Conservation (phyloP, 2,888 invertebrate species). For the Phortica magna region DNA sequence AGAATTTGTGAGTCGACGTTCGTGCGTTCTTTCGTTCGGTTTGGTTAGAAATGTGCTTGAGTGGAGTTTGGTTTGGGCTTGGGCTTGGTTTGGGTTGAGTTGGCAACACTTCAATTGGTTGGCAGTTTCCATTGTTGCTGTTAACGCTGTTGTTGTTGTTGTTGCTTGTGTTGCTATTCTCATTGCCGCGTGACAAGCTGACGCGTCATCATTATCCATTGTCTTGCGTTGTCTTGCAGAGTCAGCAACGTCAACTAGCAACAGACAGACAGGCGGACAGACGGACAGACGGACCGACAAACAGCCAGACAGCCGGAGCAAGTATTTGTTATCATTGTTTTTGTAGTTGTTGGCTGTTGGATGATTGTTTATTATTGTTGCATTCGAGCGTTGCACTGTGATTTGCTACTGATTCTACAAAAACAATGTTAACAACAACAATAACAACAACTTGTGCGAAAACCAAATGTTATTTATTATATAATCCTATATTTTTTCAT, state of each 20-base stretch:
- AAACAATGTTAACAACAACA: not conserved
- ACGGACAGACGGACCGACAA: not conserved
- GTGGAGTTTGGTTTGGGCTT: too few relatives aligned
- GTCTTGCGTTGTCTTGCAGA: constrained; percentile 48
- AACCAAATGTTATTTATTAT: too few relatives aligned
- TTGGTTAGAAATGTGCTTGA: not conserved
- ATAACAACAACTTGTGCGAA: not conserved
- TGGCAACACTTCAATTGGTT: constrained; percentile 18
- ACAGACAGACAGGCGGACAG: not conserved
- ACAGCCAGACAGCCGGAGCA: not conserved
- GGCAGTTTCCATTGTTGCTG: constrained; percentile 14
- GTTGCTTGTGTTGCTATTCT: constrained; percentile 44
- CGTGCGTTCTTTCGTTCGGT: not conserved
- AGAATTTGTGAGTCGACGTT: not conserved
- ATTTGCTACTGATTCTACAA: not conserved
- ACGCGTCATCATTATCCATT: constrained; percentile 69
- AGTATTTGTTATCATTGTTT: not conserved
- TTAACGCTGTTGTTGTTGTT: constrained; percentile 20
- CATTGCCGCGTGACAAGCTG: constrained; percentile 68
- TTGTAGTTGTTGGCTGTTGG: not conserved
- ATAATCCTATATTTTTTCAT: too few relatives aligned
- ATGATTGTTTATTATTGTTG: not conserved
- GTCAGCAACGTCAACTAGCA: constrained; percentile 40
- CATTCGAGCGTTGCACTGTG: not conserved
- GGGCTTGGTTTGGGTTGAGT: not conserved